Evolutionary conservation across 2,797 vertebrate species (phyloP).

Genomic region (Oreochromis mossambicus): DNA sequence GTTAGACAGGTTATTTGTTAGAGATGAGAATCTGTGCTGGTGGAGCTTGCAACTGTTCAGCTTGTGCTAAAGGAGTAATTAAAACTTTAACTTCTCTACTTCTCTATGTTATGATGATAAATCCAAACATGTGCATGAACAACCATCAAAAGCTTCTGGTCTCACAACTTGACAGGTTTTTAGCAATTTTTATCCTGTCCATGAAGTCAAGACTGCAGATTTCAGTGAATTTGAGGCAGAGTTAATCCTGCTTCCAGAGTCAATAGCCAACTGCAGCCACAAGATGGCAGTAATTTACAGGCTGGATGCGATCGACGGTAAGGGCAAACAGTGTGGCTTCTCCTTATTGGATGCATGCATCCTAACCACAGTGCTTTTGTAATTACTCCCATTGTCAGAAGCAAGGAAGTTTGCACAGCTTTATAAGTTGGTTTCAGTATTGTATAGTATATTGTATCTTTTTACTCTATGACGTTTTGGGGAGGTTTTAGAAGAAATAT

Average conservation of each 20-base stretch:
- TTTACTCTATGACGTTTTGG: background rate
- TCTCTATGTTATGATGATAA: background rate
- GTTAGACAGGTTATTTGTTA: background rate
- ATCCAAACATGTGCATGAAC: background rate
- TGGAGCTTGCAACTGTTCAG: background rate
- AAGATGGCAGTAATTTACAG: background rate
- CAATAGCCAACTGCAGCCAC: background rate
- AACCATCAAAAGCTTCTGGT: background rate
- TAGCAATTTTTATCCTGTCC: background rate
- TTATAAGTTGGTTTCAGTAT: background rate
- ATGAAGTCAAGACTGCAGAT: background rate
- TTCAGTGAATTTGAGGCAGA: background rate
- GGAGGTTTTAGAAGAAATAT: background rate
- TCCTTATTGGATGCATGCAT: background rate
- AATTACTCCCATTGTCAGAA: background rate
- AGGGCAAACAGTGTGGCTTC: background rate
- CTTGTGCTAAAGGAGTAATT: background rate
- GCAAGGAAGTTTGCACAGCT: background rate
- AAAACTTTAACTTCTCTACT: background rate
- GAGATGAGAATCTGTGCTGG: background rate
- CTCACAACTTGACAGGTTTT: background rate
- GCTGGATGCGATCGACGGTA: rapidly evolving
- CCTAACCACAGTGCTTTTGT: background rate
- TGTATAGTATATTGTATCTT: background rate
- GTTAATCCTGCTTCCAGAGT: background rate